phyloP scores from a whole-genome alignment of 2,888 invertebrate species.

The Platycnemis pennipes region DNA sequence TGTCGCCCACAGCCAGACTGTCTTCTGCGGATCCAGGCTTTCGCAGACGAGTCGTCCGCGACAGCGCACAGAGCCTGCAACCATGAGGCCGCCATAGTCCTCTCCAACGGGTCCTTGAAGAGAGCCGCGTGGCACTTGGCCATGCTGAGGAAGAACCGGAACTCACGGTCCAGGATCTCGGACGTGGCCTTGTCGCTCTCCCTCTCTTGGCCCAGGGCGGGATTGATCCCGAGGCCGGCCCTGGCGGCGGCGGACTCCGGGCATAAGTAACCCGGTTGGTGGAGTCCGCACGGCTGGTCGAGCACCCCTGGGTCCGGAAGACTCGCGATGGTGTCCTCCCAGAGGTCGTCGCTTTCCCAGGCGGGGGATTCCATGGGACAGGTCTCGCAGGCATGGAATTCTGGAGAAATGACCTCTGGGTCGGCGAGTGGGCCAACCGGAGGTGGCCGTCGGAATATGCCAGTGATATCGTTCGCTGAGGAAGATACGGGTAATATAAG shows the following conservation, averaged over 20 bases:
- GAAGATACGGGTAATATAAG: too few species aligned
- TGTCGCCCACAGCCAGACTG: too few species aligned
- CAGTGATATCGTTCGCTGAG: constrained; percentile 77
- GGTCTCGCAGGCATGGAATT: constrained; percentile 73
- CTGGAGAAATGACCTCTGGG: constrained; percentile 75
- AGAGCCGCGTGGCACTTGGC: constrained; percentile 79
- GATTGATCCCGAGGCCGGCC: background rate
- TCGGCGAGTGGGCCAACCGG: constrained; percentile 78
- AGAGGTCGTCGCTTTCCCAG: constrained; percentile 80
- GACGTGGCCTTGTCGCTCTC: background rate
- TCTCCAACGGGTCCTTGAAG: constrained; percentile 78
- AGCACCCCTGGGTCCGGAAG: constrained; percentile 76
- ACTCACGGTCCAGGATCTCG: constrained; percentile 76
- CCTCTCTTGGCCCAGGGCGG: background rate
- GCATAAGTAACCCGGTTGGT: background rate
- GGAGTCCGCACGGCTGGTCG: background rate
- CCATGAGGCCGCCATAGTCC: constrained; percentile 80
- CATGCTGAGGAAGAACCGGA: constrained; percentile 79
- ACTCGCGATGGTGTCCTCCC: constrained; percentile 78
- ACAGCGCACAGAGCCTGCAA: constrained; percentile 80
- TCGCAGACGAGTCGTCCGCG: constrained; percentile 74
- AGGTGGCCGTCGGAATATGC: constrained; percentile 77
- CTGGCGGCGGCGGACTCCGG: background rate
- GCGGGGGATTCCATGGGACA: constrained; percentile 16
- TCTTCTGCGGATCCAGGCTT: background rate